These are phyloP conservation scores for Steinernema khuongi DNA, from an alignment of 1,140 invertebrate species.

Conservation along the genomic window DNA sequence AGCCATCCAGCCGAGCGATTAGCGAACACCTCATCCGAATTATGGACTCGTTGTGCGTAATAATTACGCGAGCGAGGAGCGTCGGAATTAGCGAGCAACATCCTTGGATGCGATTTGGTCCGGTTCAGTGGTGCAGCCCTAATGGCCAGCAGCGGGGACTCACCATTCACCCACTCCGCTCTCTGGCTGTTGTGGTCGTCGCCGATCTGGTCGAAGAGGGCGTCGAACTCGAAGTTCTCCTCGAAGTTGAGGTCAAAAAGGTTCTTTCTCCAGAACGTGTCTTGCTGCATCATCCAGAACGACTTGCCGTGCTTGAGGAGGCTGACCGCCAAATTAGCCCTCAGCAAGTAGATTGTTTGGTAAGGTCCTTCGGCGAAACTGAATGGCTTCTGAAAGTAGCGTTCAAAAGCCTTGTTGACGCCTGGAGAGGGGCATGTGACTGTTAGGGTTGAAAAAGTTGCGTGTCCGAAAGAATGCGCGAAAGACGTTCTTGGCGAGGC, in stretches of 20 bases:
- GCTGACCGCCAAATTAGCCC: constrained; percentile 52
- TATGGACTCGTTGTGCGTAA: not conserved
- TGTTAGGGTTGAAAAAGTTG: too few relatives aligned
- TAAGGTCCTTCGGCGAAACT: constrained; percentile 57
- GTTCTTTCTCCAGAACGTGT: constrained; percentile 51
- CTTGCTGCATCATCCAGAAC: constrained; percentile 59
- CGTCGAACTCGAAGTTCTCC: constrained; percentile 43
- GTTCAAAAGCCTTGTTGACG: not conserved
- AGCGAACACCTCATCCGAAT: constrained; percentile 11
- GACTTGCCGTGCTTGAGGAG: constrained; percentile 51
- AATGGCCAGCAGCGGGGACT: constrained; percentile 17
- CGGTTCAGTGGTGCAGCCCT: not conserved
- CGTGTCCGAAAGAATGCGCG: not conserved
- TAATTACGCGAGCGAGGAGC: not conserved
- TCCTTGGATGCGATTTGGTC: not conserved
- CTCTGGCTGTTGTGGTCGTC: constrained; percentile 46
- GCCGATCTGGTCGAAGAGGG: constrained; percentile 56
- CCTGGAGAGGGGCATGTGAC: too few relatives aligned
- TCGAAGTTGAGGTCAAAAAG: constrained; percentile 53
- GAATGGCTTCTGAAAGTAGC: constrained; percentile 52
- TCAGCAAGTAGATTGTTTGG: constrained; percentile 54
- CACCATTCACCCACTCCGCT: constrained; percentile 58
- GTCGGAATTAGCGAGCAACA: not conserved
- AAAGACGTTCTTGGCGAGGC: not conserved
- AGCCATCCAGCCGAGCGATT: not conserved